Conservation (phyloP, 2,797 vertebrate genomes). For the Protonibea diacanthus region DNA sequence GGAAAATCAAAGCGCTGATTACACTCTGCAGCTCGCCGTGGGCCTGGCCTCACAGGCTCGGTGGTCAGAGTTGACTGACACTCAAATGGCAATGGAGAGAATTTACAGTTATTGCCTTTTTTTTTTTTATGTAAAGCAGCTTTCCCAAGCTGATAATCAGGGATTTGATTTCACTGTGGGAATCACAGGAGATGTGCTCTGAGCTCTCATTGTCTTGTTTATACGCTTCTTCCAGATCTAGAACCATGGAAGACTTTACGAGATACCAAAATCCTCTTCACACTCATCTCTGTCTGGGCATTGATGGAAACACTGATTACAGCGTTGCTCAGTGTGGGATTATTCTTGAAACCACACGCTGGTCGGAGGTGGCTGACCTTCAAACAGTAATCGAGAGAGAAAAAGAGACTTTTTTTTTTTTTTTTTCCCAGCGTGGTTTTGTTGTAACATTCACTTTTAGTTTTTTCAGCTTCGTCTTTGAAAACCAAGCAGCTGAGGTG, state of each 20-base stretch:
- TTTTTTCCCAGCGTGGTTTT: conserved; percentile 71
- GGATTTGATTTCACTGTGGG: conserved; percentile 54
- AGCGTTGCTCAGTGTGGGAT: conserved; percentile 58
- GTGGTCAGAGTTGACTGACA: conserved; percentile 76
- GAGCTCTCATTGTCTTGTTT: conserved; percentile 47
- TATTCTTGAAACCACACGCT: conserved; percentile 64
- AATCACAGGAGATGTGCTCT: conserved; percentile 46
- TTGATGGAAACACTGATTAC: conserved; percentile 77
- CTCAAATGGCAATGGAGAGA: conserved; percentile 59
- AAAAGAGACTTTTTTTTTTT: conserved; percentile 43
- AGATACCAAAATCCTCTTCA: conserved; percentile 58
- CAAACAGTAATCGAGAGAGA: conserved; percentile 70
- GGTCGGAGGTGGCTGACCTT: conserved; percentile 81
- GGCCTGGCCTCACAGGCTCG: conserved; percentile 53
- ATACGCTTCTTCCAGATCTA: conserved; percentile 30
- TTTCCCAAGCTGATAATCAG: conserved; percentile 45
- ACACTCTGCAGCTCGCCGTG: conserved; percentile 62
- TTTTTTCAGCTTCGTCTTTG: conserved; percentile 11
- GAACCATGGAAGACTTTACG: conserved; percentile 17
- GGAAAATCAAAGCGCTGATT: conserved; percentile 82
- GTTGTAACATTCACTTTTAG: conserved; percentile 57
- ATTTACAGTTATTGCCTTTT: conserved; percentile 58
- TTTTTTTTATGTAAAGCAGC: conserved; percentile 47
- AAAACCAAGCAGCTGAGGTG: conserved; percentile 8
- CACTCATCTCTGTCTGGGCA: conserved; percentile 53